These are phyloP conservation scores for Bathynomus jamesi DNA, from an alignment of 1,140 invertebrate genomes.

Conservation along the genomic window DNA sequence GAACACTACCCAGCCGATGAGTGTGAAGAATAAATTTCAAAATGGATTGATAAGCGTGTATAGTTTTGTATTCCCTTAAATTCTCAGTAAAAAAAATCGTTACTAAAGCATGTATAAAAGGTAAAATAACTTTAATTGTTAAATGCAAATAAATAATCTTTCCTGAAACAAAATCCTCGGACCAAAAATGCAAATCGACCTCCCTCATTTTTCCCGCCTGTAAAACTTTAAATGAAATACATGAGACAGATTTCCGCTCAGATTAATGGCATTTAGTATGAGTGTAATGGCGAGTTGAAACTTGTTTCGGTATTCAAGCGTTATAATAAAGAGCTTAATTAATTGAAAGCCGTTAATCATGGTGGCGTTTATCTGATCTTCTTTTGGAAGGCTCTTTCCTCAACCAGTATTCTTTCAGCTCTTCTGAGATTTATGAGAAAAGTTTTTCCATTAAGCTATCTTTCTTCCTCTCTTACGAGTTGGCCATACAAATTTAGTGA, in stretches of 20 bases:
- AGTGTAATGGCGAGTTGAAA: background rate
- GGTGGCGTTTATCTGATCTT: background rate
- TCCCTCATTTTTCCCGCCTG: background rate
- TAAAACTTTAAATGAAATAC: background rate
- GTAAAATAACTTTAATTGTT: no score
- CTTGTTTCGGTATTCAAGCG: background rate
- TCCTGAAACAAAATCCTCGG: no score
- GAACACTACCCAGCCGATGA: no score
- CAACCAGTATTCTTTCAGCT: background rate
- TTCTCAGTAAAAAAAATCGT: no score
- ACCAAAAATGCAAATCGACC: no score
- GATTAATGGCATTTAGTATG: background rate
- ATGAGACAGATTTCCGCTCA: background rate
- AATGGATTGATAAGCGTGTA: background rate
- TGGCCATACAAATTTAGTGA: no score
- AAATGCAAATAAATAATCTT: no score
- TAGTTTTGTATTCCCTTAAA: background rate
- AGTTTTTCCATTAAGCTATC: background rate
- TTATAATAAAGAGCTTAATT: background rate
- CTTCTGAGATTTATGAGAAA: background rate
- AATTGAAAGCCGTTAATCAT: background rate
- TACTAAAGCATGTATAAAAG: no score
- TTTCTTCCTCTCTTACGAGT: background rate
- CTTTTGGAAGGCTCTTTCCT: background rate
- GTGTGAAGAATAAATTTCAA: background rate